Evolutionary conservation across 2,113 vertebrate genomes (phyloP), one percentile per base, ranked within the genome.

Genomic region (Anthoscopus minutus): DNA sequence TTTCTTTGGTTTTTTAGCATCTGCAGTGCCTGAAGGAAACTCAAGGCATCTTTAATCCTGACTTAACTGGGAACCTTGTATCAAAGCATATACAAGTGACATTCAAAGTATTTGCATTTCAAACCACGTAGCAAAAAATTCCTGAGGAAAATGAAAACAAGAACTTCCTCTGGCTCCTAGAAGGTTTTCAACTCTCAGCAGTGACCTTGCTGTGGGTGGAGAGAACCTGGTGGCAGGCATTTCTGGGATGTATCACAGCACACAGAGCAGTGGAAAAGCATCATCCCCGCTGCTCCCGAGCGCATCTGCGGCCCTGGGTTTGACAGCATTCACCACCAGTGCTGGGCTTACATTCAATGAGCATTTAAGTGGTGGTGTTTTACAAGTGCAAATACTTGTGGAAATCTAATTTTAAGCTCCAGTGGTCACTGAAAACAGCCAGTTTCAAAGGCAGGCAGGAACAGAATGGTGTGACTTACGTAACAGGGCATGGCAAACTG

Each of bases 321-420:
- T 1, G 13, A 27, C 58, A 57, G 20, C 31, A n/a, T 17, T 31
- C 74, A 42, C 1, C 1, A 45, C 37, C 78, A 0, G 1, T 44
- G 60, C 19, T n/a, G 56, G 70, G 47, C 78, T 78, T 37, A 1
- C 54, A 64, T 73, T 12, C 94, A 62, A 31, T 15, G 62, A 85
- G 56, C 50, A 19, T 51, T 66, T 54, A 37, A 81, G 77, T 4
- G 42, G 30, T 83, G 64, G 47, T 94, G 94, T 81, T 97, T 86
- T 78, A 93, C 85, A 88, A 92, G 89, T 78, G 87, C 74, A 95
- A 96, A 94, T 51, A 58, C 76, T 95, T 89, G 93, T 95, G 93
- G 92, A 90, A 86, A 96, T 90, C 85, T 91, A 51, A 96, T 96
- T 96, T 94, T 47, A 91, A 95, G 91, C 92, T 89, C 90, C 91